These are phyloP conservation scores for Corticium candelabrum DNA, from an alignment of 37 sponge, comb jelly and placozoan genomes.

Conservation along the genomic window DNA sequence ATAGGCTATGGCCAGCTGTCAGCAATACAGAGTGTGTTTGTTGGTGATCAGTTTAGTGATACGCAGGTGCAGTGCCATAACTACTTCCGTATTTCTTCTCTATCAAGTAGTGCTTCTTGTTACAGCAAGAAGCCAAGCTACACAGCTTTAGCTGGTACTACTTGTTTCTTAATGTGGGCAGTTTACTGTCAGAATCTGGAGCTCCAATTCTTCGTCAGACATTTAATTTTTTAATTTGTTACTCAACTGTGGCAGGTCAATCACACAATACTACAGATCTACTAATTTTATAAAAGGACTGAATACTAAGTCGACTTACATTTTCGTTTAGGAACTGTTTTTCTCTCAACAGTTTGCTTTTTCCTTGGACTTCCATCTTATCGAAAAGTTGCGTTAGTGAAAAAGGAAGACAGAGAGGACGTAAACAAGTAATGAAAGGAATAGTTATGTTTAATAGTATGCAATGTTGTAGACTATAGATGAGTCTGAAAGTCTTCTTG, in stretches of 20 bases:
- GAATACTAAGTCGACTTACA: too few relatives aligned
- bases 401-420: too few relatives aligned
- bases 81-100: background rate
- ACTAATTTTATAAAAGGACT: too few relatives aligned
- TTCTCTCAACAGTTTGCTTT: too few relatives aligned
- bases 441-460: too few relatives aligned
- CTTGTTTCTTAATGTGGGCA: conserved; percentile 45
- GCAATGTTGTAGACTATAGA: too few relatives aligned
- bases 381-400: too few relatives aligned
- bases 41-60: conserved; percentile 54
- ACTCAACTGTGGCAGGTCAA: conserved; percentile 28
- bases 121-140: conserved; percentile 32
- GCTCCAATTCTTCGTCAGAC: conserved; percentile 46
- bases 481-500: too few relatives aligned
- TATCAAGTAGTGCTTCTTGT: background rate
- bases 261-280: background rate
- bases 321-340: too few relatives aligned
- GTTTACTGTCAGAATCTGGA: conserved; percentile 29
- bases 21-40: conserved; percentile 62
- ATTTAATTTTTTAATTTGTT: conserved; percentile 27
- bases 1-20: conserved; percentile 45
- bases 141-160: conserved; percentile 60
- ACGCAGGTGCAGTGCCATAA: conserved; percentile 22
- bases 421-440: too few relatives aligned
- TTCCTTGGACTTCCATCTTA: too few relatives aligned